These are phyloP conservation scores for Ceratina calcarata DNA, from an alignment of 1,140 invertebrate species.

Conservation along the genomic window DNA sequence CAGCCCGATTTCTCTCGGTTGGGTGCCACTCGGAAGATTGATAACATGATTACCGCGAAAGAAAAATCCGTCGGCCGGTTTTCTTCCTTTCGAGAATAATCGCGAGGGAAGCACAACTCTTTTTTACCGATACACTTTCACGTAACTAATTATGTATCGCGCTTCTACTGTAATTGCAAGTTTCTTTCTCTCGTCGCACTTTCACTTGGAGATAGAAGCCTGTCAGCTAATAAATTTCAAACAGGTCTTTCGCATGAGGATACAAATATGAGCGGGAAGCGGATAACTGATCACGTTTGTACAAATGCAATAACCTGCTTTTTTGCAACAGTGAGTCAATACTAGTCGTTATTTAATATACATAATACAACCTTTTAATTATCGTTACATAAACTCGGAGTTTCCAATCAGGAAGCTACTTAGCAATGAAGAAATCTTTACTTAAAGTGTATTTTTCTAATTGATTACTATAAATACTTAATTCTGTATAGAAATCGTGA, in stretches of 20 bases:
- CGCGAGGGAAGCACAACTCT: background rate
- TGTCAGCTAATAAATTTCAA: slow-evolving; percentile 19
- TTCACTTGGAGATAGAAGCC: slow-evolving; percentile 14
- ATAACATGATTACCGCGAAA: slow-evolving; percentile 28
- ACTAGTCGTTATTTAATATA: too few relatives aligned
- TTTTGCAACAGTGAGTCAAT: too few relatives aligned
- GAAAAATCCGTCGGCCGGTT: background rate
- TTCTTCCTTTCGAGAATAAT: background rate
- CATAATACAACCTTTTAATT: too few relatives aligned
- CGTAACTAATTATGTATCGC: slow-evolving; percentile 37
- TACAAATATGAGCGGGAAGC: background rate
- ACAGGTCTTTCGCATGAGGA: background rate
- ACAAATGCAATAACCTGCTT: too few relatives aligned
- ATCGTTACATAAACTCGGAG: too few relatives aligned
- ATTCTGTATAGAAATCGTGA: background rate
- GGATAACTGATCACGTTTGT: too few relatives aligned
- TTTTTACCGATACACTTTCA: slow-evolving; percentile 46
- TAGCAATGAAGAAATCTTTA: background rate
- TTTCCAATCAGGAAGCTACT: too few relatives aligned
- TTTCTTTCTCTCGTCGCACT: slow-evolving; percentile 27
- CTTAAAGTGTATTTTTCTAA: background rate
- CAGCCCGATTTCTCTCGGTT: slow-evolving; percentile 41
- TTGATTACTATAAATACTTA: background rate
- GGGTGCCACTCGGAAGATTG: slow-evolving; percentile 38
- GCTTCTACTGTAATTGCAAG: slow-evolving; percentile 11